phyloP scores from a whole-genome alignment of 2,113 vertebrate species.

The Herpailurus yagouaroundi region DNA sequence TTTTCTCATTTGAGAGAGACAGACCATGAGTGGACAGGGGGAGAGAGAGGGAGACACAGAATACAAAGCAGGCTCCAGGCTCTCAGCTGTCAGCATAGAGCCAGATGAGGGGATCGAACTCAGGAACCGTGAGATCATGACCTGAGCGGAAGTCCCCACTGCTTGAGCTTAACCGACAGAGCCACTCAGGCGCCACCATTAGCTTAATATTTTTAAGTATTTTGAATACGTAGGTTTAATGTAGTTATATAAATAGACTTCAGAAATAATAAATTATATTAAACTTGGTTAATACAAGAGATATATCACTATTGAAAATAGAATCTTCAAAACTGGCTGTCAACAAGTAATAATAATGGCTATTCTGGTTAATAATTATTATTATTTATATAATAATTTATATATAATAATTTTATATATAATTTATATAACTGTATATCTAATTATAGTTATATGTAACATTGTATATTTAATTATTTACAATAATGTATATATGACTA shows the following conservation, averaged over 20 bases:
- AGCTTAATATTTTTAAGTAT: not conserved
- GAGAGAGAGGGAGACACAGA: no score
- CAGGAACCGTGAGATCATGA: no score
- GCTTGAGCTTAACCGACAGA: no score
- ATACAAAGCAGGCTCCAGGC: no score
- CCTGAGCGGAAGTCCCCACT: no score
- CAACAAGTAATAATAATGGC: not conserved
- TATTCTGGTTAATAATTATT: not conserved
- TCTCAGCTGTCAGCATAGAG: no score
- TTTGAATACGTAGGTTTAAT: not conserved
- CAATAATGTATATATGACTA: not conserved
- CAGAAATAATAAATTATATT: conserved; percentile 29
- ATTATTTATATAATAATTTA: not conserved
- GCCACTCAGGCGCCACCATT: not conserved
- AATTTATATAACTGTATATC: not conserved
- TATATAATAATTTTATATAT: not conserved
- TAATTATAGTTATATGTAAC: not conserved
- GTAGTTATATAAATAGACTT: not conserved
- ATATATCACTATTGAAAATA: not conserved
- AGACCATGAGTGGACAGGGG: no score
- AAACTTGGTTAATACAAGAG: not conserved
- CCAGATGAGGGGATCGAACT: no score
- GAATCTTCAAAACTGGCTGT: not conserved
- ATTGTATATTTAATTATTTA: not conserved
- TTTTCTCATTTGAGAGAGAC: no score